A percentile compares a stretch with the other conserved stretches of the same genome.
Evolutionary conservation across 1,140 invertebrate species (phyloP).

Genomic region (Notospermus geniculatus): DNA sequence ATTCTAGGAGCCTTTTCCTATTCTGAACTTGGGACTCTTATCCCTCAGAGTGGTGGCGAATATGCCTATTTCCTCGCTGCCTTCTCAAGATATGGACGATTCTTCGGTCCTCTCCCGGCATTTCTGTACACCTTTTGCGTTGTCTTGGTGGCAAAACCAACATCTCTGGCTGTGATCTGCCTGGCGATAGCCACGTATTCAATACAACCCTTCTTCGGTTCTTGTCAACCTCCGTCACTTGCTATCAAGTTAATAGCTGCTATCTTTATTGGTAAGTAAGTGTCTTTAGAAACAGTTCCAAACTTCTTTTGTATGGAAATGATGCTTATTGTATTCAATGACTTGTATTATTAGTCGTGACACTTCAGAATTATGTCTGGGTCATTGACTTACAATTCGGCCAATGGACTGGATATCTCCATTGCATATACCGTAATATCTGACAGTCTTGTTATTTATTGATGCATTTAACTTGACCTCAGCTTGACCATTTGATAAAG

Average conservation of each 20-base stretch:
- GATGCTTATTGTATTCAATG: too few species aligned
- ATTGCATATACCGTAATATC: too few species aligned
- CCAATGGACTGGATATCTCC: too few species aligned
- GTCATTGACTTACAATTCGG: too few species aligned
- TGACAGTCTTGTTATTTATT: too few species aligned
- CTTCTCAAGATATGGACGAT: constrained; percentile 31
- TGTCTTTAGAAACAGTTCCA: too few species aligned
- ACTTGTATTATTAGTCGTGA: too few species aligned
- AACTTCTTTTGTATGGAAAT: too few species aligned
- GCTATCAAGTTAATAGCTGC: constrained; percentile 37
- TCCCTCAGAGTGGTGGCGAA: constrained; percentile 56
- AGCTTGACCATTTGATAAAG: too few species aligned
- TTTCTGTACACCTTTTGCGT: constrained; percentile 47
- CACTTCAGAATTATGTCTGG: too few species aligned
- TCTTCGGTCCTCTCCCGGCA: constrained; percentile 38
- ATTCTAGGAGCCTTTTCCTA: constrained; percentile 73
- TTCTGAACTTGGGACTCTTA: constrained; percentile 76
- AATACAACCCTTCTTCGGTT: constrained; percentile 38
- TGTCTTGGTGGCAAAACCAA: constrained; percentile 45
- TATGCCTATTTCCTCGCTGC: constrained; percentile 48
- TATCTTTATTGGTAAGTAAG: constrained; percentile 41
- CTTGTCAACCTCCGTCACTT: constrained; percentile 32
- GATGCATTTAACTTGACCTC: too few species aligned
- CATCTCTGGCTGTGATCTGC: constrained; percentile 40
- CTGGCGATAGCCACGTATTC: constrained; percentile 45